Evolutionary conservation across 2,888 invertebrate species (phyloP), one percentile per base, ranked within the genome.

Genomic region (Merodon equestris): DNA sequence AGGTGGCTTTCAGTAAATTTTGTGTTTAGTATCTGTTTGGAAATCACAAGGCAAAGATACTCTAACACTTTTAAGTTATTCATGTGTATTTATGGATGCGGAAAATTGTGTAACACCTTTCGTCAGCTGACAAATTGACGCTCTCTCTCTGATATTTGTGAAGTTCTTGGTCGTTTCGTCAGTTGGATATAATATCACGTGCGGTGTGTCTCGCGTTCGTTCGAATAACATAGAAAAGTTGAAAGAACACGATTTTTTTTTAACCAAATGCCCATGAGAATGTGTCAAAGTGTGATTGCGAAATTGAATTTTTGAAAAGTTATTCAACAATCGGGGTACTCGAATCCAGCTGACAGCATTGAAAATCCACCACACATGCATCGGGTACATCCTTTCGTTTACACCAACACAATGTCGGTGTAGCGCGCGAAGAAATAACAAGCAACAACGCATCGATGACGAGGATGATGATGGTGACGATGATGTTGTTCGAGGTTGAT

Each of bases 281-380:
- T 4, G 27, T 27, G 27, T 7, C 27, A 27, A 27, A 27, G 7
- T 27, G 7, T 27, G 27, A 27, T 27, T 56, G 19, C 45, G 14
- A 47, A 71, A 71, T 56, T 70, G 14, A 70, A 48, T 72, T 27
- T 56, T 60, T 13, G 66, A 61, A 27, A 27, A 64, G 68, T 64
- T 63, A 70, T 48, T 63, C 68, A 79, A 70, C 51, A 74, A 79
- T 58, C 54, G 57, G 60, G 44, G n/a, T 53, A 48, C 47, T 79
- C 42, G 34, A 47, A 53, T 60, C 48, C 68, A 79, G 79, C 79
- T 79, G 79, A 79, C 63, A 74, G 63, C 45, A 64, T 64, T 68
- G 36, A 44, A 74, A 44, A 67, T 48, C 18, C 34, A 17, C 47
- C 9, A 19, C 51, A 17, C 48, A 60, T 38, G 68, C 45, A 57